phyloP scores from a whole-genome alignment of 1,140 invertebrate species.

The Bombus fervidus region DNA sequence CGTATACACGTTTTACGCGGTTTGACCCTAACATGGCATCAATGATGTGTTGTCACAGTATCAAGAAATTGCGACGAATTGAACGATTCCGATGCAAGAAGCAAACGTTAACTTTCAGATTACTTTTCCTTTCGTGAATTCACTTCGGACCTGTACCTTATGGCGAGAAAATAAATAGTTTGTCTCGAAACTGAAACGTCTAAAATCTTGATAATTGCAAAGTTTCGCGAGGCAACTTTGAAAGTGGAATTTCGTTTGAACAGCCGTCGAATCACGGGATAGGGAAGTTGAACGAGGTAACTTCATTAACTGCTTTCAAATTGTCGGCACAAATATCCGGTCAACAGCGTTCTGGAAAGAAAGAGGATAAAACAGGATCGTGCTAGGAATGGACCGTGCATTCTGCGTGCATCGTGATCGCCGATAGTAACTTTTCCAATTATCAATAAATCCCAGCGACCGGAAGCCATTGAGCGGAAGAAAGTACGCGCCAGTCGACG shows the following conservation, averaged over 20 bases:
- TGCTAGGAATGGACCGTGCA: constrained; percentile 20
- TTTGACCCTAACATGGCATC: too few relatives aligned
- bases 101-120: not conserved
- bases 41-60: too few relatives aligned
- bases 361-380: not conserved
- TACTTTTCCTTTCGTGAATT: not conserved
- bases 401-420: constrained; percentile 44
- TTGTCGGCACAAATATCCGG: constrained; percentile 3
- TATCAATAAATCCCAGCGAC: constrained; percentile 46
- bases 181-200: constrained; percentile 11
- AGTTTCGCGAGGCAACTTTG: constrained; percentile 14
- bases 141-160: not conserved
- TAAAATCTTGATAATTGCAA: constrained; percentile 52
- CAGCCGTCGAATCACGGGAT: not conserved
- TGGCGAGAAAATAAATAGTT: constrained; percentile 10
- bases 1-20: too few relatives aligned
- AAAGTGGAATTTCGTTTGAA: constrained; percentile 11
- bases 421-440: constrained; percentile 60
- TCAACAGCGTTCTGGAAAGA: not conserved
- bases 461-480: constrained; percentile 30
- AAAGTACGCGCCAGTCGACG: constrained; percentile 10
- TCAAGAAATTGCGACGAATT: too few relatives aligned
- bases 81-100: not conserved
- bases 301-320: constrained; percentile 43
- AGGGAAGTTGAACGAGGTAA: constrained; percentile 17